Percentiles rank a stretch among this genome's conserved stretches.
These are phyloP conservation scores for Lucilia sericata DNA, from an alignment of 1,140 invertebrate species.

Conservation along the genomic window DNA sequence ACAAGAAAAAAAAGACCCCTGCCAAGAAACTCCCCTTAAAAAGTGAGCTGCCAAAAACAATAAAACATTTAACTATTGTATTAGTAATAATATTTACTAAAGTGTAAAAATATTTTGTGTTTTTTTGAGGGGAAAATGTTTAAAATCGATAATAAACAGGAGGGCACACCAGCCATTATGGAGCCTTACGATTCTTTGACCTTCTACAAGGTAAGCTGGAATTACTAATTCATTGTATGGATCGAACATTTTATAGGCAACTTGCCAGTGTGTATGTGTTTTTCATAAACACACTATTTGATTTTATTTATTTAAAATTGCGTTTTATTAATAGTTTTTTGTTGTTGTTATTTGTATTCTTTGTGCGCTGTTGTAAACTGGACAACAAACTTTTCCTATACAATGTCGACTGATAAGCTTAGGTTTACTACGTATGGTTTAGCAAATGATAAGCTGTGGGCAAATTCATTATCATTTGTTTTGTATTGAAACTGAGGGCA, in stretches of 20 bases:
- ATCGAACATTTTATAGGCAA: no score
- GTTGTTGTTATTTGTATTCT: neutral
- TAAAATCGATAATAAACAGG: slow-evolving; percentile 43
- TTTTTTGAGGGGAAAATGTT: slow-evolving; percentile 22
- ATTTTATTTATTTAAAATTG: slow-evolving; percentile 16
- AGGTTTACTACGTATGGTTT: neutral
- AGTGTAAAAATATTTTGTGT: neutral
- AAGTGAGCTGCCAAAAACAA: neutral
- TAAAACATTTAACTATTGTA: neutral
- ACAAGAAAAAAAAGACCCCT: neutral
- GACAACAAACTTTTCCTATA: neutral
- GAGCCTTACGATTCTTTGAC: slow-evolving; percentile 47
- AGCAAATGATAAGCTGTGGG: neutral
- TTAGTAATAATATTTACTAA: neutral
- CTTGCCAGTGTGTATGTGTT: no score
- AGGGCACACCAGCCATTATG: slow-evolving; percentile 44
- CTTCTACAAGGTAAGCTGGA: slow-evolving; percentile 47
- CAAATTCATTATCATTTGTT: no score
- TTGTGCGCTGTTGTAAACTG: neutral
- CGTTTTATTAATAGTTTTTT: slow-evolving; percentile 26
- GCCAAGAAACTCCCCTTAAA: slow-evolving; percentile 16
- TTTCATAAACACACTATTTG: no score
- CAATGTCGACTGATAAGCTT: neutral
- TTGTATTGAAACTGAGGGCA: no score
- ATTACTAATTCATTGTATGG: neutral